These are phyloP conservation scores for Engystomops pustulosus DNA, from an alignment of 2,113 vertebrate genomes.

Conservation along the genomic window DNA sequence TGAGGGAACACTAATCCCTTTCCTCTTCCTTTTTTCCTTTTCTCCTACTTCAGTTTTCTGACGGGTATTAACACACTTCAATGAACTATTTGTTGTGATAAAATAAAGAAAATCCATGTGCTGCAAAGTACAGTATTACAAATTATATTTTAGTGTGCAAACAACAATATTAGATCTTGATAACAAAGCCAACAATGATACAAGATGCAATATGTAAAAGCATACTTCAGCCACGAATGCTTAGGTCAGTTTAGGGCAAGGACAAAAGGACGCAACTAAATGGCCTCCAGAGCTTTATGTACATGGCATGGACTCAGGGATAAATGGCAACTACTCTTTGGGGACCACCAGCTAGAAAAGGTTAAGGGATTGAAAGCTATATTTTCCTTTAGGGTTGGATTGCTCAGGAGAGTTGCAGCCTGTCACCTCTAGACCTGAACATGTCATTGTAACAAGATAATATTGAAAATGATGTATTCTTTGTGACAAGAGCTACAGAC, in stretches of 20 bases:
- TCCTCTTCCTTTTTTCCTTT: too few species aligned
- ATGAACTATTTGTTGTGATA: background rate
- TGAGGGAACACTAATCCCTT: too few species aligned
- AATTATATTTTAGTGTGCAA: background rate
- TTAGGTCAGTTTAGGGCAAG: slow-evolving; percentile 49
- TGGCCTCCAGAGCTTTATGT: slow-evolving; percentile 47
- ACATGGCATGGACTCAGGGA: slow-evolving; percentile 45
- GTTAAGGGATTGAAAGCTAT: slow-evolving; percentile 50
- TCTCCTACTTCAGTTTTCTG: too few species aligned
- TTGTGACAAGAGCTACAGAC: slow-evolving; percentile 52
- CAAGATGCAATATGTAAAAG: background rate
- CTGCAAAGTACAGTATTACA: background rate
- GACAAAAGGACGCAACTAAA: slow-evolving; percentile 28
- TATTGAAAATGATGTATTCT: slow-evolving; percentile 53
- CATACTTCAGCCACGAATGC: background rate
- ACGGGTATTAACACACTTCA: background rate
- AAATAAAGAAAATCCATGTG: background rate
- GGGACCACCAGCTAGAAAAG: slow-evolving; percentile 57
- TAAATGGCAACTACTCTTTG: slow-evolving; percentile 53
- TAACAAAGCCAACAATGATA: background rate
- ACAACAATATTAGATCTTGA: background rate
- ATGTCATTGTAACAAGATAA: slow-evolving; percentile 56
- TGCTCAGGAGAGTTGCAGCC: slow-evolving; percentile 47
- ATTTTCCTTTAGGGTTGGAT: slow-evolving; percentile 49
- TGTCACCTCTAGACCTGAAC: slow-evolving; percentile 55